Conservation (phyloP, 2,797 vertebrate species). For the Macrochelys suwanniensis region DNA sequence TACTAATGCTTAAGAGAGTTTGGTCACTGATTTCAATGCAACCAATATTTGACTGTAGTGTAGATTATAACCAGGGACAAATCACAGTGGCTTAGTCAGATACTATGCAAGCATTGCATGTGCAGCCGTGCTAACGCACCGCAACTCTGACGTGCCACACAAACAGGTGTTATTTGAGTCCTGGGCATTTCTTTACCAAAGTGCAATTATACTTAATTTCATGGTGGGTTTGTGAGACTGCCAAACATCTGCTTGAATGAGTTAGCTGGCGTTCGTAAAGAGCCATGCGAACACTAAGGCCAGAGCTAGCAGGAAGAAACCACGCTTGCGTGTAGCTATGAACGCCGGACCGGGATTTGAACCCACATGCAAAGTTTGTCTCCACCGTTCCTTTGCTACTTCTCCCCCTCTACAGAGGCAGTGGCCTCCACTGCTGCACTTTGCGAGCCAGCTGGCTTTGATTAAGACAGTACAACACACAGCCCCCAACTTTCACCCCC, state of each 20-base stretch:
- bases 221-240: constrained; percentile 29
- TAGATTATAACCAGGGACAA: not conserved
- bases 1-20: not conserved
- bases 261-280: not conserved
- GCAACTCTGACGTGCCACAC: not conserved
- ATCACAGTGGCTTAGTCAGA: not conserved
- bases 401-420: not conserved
- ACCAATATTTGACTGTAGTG: not conserved
- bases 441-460: not conserved
- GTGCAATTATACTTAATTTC: constrained; percentile 48
- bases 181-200: constrained; percentile 42
- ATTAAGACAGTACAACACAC: fast-evolving
- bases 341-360: constrained; percentile 28
- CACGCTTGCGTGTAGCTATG: constrained; percentile 24
- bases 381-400: not conserved
- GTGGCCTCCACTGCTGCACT: not conserved
- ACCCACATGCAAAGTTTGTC: not conserved
- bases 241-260: constrained; percentile 65
- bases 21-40: not conserved
- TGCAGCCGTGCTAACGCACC: not conserved
- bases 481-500: not conserved
- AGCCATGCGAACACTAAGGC: not conserved
- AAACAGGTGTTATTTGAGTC: constrained; percentile 44
- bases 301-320: not conserved
- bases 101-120: not conserved